These are phyloP conservation scores for Chelonus formosanus DNA, from an alignment of 2,888 invertebrate genomes.

Conservation along the genomic window DNA sequence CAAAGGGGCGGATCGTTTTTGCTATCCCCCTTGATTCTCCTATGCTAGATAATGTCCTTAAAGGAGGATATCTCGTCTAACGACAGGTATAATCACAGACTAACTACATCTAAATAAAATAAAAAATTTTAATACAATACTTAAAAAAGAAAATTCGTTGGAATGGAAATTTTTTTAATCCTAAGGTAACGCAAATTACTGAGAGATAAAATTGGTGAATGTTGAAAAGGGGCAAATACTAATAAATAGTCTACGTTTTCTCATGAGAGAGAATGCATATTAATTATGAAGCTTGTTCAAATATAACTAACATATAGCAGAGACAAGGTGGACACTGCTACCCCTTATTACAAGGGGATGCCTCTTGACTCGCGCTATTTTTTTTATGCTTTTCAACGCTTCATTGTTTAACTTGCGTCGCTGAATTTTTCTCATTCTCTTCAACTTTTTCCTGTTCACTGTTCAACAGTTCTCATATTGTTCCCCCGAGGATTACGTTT, in stretches of 20 bases:
- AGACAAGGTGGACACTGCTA: conserved; percentile 43
- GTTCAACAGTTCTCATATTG: conserved; percentile 9
- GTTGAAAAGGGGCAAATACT: conserved; percentile 37
- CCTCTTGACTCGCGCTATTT: conserved; percentile 39
- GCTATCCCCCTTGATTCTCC: conserved; percentile 36
- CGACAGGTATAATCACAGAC: conserved; percentile 28
- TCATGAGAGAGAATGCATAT: conserved; percentile 55
- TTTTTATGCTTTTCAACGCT: conserved; percentile 43
- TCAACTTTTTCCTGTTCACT: conserved; percentile 32
- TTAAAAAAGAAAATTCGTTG: not conserved
- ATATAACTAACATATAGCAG: conserved; percentile 51
- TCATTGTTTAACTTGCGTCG: conserved; percentile 63
- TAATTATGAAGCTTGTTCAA: conserved; percentile 65
- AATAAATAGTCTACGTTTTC: conserved; percentile 40
- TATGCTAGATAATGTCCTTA: conserved; percentile 63
- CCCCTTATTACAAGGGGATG: conserved; percentile 53
- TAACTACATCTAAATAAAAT: not conserved
- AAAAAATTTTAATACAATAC: not conserved
- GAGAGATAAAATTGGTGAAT: conserved; percentile 1
- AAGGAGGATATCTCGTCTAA: conserved; percentile 60
- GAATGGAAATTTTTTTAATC: conserved; percentile 13
- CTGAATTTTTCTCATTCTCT: conserved; percentile 55
- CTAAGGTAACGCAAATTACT: conserved; percentile 9
- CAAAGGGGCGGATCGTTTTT: conserved; percentile 62
- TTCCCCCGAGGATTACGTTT: not conserved